Evolutionary conservation across 2,113 vertebrate genomes (phyloP), one percentile per base, ranked within the genome.

Genomic region (Tamias sibiricus): DNA sequence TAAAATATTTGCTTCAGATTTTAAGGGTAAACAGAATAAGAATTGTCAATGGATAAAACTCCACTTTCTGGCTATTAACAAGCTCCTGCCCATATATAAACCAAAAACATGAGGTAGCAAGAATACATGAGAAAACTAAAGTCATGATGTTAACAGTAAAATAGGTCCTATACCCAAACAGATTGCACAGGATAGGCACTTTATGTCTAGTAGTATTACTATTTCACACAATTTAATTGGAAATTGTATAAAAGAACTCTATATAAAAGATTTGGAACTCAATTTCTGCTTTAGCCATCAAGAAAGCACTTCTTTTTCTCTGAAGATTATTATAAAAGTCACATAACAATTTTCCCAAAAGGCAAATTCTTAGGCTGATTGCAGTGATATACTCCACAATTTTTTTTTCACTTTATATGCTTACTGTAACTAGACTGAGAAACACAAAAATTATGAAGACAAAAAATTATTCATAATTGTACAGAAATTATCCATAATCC

Each of bases 1-100:
- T 98, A 96, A 98, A 98, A 97, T 97, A 97, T 96, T 95, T 97
- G 94, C 92, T 97, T 95, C 95, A 94, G 82, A 93, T 93, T 88
- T 97, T 97, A 96, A 79, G 91, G 84, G 91, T 93, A 95, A 96
- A 95, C 81, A 95, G 89, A 97, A 64, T 97, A 97, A 97, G 90
- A 98, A 87, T 59, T 95, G 96, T 96, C 80, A 96, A 96, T 95
- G 92, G 90, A 95, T 98, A 93, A 98, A 98, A 95, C 91, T 37
- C 76, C 95, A 98, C 92, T 52, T 97, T 71, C 68, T 95, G 74
- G 42, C 75, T 82, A 81, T 85, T 86, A 75, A 11, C 80, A 47
- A 95, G 91, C 69, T 94, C 49, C 52, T 85, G 62, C 62, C 57
- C 72, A 22, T 54, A 0, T 83, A 97, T 32, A 59, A 59, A 66